Evolutionary conservation across 2,797 vertebrate species (phyloP), one percentile per base, ranked within the genome.

Genomic region (Lophotriccus pileatus): DNA sequence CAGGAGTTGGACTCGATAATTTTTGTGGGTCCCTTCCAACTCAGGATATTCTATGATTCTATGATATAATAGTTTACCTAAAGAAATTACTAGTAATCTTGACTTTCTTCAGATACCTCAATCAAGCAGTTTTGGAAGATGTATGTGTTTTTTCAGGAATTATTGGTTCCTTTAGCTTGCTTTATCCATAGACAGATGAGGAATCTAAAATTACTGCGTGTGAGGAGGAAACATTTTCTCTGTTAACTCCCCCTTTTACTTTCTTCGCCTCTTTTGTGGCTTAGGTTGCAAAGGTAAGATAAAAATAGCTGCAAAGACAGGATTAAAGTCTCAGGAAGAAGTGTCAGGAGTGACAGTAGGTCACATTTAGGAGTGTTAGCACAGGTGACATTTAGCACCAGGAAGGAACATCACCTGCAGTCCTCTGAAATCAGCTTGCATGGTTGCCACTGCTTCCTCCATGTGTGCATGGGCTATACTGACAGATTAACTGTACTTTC

Each of bases 301-400:
- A 89, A 87, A 95, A 96, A 90, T 89, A 94, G 67, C 77, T 85
- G 68, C 66, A 67, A 67, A 75, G 58, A 81, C 22, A 62, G 59
- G 91, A 96, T 94, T 91, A 89, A 89, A 83, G 80, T 92, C 56
- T 58, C 78, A 43, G 46, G 49, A 67, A n/a, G 75, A 52, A 25
- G 39, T 27, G 4, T 55, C 52, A 73, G 66, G 25, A 90, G 47
- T 78, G 69, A 50, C 39, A 12, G 68, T 50, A 18, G 30, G 28
- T 52, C 50, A 52, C 50, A 30, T 52, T 52, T 52, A 19, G 17
- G 28, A 52, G 16, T 30, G 28, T 30, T 52, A 30, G 28, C 50
- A 52, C 27, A 52, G 17, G 50, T 52, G 50, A 81, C 6, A 1
- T 78, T 77, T 84, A 87, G 49, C 64, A 68, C 76, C 14, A 58